phyloP scores from a whole-genome alignment of 2,888 invertebrate genomes.

The Pandemis heparana region DNA sequence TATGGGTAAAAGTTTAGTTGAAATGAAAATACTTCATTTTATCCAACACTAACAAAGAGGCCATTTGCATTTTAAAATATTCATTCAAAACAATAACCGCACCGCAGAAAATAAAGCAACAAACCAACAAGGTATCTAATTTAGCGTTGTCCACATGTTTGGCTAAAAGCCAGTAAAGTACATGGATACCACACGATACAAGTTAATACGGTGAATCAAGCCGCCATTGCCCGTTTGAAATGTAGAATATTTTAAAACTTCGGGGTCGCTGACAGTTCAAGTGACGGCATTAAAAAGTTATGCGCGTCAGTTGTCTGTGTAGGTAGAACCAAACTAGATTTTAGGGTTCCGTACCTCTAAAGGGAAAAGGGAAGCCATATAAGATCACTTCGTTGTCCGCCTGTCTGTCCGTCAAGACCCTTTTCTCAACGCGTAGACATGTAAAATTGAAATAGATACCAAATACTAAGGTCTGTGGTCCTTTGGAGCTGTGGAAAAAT shows the following conservation, averaged over 20 bases:
- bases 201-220: slow-evolving; percentile 22
- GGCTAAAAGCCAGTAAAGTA: slow-evolving; percentile 10
- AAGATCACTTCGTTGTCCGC: no score
- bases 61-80: background rate
- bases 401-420: no score
- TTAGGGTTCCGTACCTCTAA: no score
- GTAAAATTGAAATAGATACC: no score
- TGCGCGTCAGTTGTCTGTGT: background rate
- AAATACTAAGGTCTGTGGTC: no score
- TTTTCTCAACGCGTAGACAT: no score
- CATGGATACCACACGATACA: slow-evolving; percentile 1
- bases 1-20: no score
- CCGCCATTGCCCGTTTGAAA: background rate
- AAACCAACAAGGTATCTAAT: background rate
- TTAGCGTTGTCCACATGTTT: background rate
- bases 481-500: no score
- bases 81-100: background rate
- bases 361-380: no score
- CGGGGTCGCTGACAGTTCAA: slow-evolving; percentile 9
- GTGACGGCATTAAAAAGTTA: slow-evolving; percentile 17
- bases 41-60: background rate
- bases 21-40: no score
- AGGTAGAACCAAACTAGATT: no score
- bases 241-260: slow-evolving; percentile 5
- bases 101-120: slow-evolving; percentile 5